phyloP scores from a whole-genome alignment of 2,888 invertebrate species.

The Drosophila quinaria region DNA sequence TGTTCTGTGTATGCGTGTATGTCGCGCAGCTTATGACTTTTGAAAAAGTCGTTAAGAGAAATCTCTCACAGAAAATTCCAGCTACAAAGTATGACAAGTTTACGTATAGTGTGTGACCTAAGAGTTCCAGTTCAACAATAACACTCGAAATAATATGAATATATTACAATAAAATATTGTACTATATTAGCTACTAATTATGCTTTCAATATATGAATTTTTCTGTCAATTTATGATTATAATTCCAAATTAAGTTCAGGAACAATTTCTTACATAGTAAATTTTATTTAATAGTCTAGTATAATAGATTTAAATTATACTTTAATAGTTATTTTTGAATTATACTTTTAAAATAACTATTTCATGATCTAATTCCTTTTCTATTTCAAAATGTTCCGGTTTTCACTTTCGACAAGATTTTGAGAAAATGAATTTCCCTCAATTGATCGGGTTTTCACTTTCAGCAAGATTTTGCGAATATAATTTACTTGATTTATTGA shows the following conservation, averaged over 20 bases:
- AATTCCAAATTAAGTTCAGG: background rate
- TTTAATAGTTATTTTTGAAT: background rate
- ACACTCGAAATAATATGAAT: background rate
- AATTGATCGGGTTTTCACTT: no score
- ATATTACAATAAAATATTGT: no score
- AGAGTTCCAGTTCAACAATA: background rate
- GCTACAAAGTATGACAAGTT: slow-evolving; percentile 64
- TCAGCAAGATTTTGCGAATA: no score
- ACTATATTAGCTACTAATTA: no score
- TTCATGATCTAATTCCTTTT: background rate
- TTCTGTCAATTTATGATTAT: no score
- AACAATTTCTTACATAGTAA: background rate
- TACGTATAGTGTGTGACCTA: background rate
- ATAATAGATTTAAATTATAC: no score
- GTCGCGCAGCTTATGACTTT: slow-evolving; percentile 68
- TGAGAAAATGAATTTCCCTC: no score
- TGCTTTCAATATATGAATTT: no score
- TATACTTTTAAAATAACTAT: background rate
- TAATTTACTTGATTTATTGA: no score
- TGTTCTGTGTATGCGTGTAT: slow-evolving; percentile 16
- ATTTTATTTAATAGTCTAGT: background rate
- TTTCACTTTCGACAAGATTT: no score
- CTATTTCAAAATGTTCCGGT: no score
- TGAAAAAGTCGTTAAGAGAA: slow-evolving; percentile 70
- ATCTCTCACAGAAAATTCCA: slow-evolving; percentile 67